Conservation (phyloP, 2,113 vertebrate species). For the Poeciliopsis prolifica region DNA sequence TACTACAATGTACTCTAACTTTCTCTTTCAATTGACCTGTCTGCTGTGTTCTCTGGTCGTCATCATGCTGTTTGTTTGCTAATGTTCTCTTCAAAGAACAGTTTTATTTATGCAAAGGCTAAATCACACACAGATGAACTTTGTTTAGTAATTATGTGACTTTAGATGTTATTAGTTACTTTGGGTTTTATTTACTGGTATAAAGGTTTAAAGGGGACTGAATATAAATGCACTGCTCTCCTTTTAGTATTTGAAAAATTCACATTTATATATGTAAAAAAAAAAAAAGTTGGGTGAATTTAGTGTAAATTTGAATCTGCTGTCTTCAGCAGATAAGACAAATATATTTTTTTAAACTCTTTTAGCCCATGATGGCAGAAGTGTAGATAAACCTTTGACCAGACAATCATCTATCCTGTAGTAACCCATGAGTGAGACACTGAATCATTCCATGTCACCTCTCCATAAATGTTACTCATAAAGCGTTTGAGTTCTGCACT, state of each 20-base stretch:
- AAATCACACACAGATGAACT: not conserved
- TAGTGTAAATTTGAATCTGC: not conserved
- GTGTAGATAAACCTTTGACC: not conserved
- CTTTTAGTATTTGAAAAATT: not conserved
- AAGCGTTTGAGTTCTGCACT: conserved; percentile 7
- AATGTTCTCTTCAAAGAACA: not conserved
- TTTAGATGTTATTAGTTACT: not conserved
- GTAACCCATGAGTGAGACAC: not conserved
- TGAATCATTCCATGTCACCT: not conserved
- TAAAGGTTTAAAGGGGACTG: not conserved
- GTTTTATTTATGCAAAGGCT: not conserved
- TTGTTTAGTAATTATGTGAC: not conserved
- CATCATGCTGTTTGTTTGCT: not conserved
- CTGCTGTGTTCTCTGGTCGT: not conserved
- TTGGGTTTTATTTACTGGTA: not conserved
- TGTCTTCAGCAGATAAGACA: not conserved
- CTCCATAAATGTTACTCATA: conserved; percentile 4
- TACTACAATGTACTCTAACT: not conserved
- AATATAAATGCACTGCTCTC: not conserved
- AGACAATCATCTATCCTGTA: not conserved
- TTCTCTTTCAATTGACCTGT: not conserved
- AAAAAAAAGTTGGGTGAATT: not conserved
- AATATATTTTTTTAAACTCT: not conserved
- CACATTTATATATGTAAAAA: not conserved
- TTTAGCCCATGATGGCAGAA: not conserved